These are phyloP conservation scores for Neoseiulus cucumeris DNA, from an alignment of 1,140 invertebrate genomes.

Conservation along the genomic window DNA sequence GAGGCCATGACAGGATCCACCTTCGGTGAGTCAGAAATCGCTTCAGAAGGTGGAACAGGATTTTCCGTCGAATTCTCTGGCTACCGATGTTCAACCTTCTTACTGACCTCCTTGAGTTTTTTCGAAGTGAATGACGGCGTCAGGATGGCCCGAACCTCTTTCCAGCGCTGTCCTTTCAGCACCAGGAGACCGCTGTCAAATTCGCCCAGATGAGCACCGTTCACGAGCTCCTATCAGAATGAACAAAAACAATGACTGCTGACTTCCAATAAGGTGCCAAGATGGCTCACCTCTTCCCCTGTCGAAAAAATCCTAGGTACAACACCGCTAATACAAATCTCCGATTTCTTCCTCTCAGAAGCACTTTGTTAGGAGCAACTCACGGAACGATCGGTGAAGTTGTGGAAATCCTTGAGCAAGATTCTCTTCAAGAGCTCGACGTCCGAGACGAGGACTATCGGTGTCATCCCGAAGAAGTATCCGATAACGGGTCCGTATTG, in stretches of 20 bases:
- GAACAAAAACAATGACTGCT: neutral
- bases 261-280: too few relatives aligned
- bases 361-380: conserved; percentile 1
- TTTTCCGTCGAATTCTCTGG: neutral
- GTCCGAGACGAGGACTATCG: conserved; percentile 25
- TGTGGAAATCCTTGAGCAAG: conserved; percentile 22
- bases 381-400: conserved; percentile 25
- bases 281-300: too few relatives aligned
- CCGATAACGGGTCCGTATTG: conserved; percentile 27
- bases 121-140: conserved; percentile 33
- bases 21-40: neutral
- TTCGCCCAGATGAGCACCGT: neutral
- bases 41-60: neutral
- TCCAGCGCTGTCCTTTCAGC: conserved; percentile 26
- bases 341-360: neutral
- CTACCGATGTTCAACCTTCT: neutral
- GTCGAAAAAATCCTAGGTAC: neutral
- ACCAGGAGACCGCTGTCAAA: neutral
- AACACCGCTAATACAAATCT: neutral
- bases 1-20: neutral
- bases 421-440: conserved; percentile 21
- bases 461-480: conserved; percentile 24
- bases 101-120: conserved; percentile 28
- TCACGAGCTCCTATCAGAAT: neutral
- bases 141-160: conserved; percentile 31